These are phyloP conservation scores for Arnoldichthys spilopterus DNA, from an alignment of 2,797 vertebrate genomes.

Conservation along the genomic window DNA sequence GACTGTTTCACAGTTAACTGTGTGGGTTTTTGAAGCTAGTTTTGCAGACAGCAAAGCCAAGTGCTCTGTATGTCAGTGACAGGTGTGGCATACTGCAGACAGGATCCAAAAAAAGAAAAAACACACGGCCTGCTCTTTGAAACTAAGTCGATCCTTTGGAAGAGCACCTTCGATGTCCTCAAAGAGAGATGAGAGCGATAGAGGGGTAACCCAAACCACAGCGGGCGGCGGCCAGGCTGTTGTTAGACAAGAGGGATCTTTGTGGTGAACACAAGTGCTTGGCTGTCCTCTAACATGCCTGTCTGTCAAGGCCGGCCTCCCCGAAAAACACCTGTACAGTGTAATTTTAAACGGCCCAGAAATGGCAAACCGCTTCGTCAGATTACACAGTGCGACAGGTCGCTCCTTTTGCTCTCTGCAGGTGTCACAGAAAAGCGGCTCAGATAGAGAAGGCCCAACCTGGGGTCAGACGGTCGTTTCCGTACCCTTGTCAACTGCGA, in stretches of 20 bases:
- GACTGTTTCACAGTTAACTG: constrained; percentile 26
- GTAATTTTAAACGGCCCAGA: constrained; percentile 74
- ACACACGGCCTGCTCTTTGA: constrained; percentile 61
- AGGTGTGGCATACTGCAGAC: constrained; percentile 75
- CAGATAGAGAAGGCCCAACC: background rate
- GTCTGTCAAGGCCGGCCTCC: constrained; percentile 70
- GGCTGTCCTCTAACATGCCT: constrained; percentile 77
- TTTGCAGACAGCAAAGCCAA: constrained; percentile 67
- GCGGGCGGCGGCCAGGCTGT: constrained; percentile 72
- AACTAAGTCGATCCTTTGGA: constrained; percentile 59
- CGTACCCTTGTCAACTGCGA: background rate
- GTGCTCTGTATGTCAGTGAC: constrained; percentile 61
- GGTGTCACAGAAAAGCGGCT: constrained; percentile 52
- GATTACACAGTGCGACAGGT: constrained; percentile 39
- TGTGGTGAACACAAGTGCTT: constrained; percentile 79
- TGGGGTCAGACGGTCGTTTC: background rate
- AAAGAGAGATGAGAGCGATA: constrained; percentile 64
- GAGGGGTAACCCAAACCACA: constrained; percentile 75
- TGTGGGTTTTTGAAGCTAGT: constrained; percentile 45
- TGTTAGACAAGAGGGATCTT: constrained; percentile 82
- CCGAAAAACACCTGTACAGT: constrained; percentile 75
- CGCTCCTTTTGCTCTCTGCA: constrained; percentile 28
- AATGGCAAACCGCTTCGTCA: constrained; percentile 51
- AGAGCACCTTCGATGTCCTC: constrained; percentile 70
- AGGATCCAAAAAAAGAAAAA: constrained; percentile 66